Evolutionary conservation across 2,797 vertebrate species (phyloP), one percentile per base, ranked within the genome.

Genomic region (Sternotherus odoratus): DNA sequence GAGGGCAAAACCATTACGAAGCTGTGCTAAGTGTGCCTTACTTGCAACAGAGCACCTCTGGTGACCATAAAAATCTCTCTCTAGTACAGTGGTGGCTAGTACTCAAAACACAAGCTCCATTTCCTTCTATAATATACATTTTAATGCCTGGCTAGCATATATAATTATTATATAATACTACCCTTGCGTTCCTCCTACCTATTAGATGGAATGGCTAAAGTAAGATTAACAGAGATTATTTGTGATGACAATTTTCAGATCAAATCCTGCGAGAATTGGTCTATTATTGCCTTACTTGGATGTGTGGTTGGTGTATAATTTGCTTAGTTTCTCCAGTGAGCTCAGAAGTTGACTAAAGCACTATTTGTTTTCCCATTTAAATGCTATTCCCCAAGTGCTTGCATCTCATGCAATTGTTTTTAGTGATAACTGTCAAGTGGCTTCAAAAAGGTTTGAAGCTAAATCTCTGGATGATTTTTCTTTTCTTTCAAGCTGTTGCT

Each of bases 341-440:
- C 48, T 91, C 90, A 83, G 85, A 79, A 89, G 83, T 78, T 86
- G 82, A 21, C 79, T 82, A 49, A 84, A 92, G 39, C 49, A 82
- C 72, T 1, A 1, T 93, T 90, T 88, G 66, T 93, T 94, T 94
- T 90, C 39, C 78, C 50, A 43, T 53, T 88, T 89, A 90, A 91
- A 94, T 91, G 50, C 69, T 90, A 60, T 94, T 77, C 79, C 53
- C 87, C 48, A 74, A 87, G 84, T 26, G 24, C 53, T 79, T 91
- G 39, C 51, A 82, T 88, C 75, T 50, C 23, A 79, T 24, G 85
- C 54, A 72, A 17, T 86, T 88, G 80, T 86, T 92, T 89, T 88
- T 56, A 86, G 82, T 89, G 21, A 7, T 66, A 82, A 50, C 50
- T 1, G 0, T 88, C 39, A 46, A 85, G 77, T 69, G 83, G 85